Base-by-base conservation (phyloP, 2,888 invertebrate genomes). In the Hesperia comma region DNA sequence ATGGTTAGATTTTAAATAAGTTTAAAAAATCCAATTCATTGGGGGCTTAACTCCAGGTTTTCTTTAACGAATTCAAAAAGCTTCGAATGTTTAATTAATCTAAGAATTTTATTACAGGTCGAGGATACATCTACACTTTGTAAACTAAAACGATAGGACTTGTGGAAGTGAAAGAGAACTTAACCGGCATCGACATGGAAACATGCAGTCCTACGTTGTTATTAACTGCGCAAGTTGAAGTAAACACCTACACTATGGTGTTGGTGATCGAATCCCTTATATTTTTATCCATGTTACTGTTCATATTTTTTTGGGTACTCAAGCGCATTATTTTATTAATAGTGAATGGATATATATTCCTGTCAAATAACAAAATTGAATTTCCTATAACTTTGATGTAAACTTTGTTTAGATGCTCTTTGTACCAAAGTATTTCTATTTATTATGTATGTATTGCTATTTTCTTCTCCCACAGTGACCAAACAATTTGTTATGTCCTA, bases 271-370 rank as follows among this genome's bases (percentile, higher is more conserved):
- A 51, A 6, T 26, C 14, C 14, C 26, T 51, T 6, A 26, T 51
- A 51, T 51, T 51, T 14, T 51, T 51, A 51, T 51, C 51, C 14
- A 14, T 51, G 26, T 51, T 51, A 26, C 26, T 51, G 51, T 51
- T 51, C 21, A 51, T 51, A 5, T 26, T 51, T 26, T 51, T 21
- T 26, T 51, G 51, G 51, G 6, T 51, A 1, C 21, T 12, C 51
- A 51, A 51, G 10, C 26, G 21, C 14, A 1, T 21, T 51, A 14
- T 21, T 21, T 1, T 14, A 6, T 1, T 51, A 19, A 6, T 51
- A 6, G 51, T 51, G 2, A 21, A 51, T 51, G 19, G 21, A 51
- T 51, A 51, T 51, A 21, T 21, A 51, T 51, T 19, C 21, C 21
- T 51, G 6, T 51, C 51, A 2, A 51, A 51, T 21, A 51, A 51